Base-by-base conservation (phyloP, 2,113 vertebrate genomes). In the Phyllopteryx taeniolatus region DNA sequence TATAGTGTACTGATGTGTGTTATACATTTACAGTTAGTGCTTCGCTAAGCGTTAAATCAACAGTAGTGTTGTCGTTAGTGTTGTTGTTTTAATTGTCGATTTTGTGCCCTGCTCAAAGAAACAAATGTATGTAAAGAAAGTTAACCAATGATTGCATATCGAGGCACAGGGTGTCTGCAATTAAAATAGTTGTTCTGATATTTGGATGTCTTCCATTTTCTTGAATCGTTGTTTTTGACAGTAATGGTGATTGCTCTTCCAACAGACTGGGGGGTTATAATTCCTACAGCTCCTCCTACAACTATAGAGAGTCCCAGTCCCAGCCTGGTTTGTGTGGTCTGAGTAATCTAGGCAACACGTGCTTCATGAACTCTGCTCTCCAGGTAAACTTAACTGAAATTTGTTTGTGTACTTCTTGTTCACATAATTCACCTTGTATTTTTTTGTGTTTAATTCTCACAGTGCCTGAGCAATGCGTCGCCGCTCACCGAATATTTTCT, bases 321-420 rank as follows among this genome's bases (percentile, higher is more conserved):
- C 96, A 98, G 0, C 96, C 96, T 75, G 97, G 97, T 15, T 93
- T 98, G 35, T 99, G 97, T 75, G 97, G 97, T 66, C 96, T 99
- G 46, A 96, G 96, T 88, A 99, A 99, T 90, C 91, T 99, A 86
- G 97, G 97, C 60, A 99, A 99, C 87, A 99, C 97, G 5, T 99
- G 97, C 89, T 99, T 99, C 91, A 99, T 99, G 97, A 99, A 99
- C 89, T 99, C 97, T 61, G 96, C 97, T 51, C 91, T 99, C 76
- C 97, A 99, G 95, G 97, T 98, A 91, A 46, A 60, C 12, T 31
- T 57, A 1, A 20, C 59, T 61, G 8, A 7, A 6, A 11, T 7
- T 15, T 15, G 9, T 68, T 67, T 44, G 42, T 14, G 4, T 22
- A 2, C 65, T 14, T 56, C 56, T 22, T 47, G 15, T 68, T 66